Evolutionary conservation across 30 jellyfish, hydroid and myxozoan species (phyloP).

Genomic region (Hydractinia echinata): DNA sequence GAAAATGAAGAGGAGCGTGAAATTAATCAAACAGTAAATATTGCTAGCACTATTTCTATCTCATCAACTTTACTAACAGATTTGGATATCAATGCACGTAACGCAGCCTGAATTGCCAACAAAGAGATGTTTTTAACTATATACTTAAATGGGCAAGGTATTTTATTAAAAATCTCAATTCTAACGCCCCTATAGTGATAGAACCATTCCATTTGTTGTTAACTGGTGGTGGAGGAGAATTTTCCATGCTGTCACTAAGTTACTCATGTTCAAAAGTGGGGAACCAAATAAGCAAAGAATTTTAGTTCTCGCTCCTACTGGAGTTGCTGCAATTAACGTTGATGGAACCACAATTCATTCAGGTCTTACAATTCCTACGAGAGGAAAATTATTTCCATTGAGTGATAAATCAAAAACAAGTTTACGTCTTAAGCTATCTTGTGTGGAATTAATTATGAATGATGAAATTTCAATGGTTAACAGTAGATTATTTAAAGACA

Average conservation of each 20-base stretch:
- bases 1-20: no score
- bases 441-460: constrained; percentile 8
- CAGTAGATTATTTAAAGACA: neutral
- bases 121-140: constrained; percentile 6
- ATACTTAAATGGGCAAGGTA: neutral
- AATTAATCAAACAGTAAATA: neutral
- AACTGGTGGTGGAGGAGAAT: neutral
- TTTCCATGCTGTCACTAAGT: neutral
- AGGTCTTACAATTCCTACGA: constrained; percentile 17
- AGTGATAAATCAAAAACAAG: neutral
- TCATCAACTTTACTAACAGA: neutral
- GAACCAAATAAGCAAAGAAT: neutral
- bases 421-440: constrained; percentile 3
- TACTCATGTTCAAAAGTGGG: neutral
- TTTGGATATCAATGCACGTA: constrained; percentile 2
- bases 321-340: constrained; percentile 35
- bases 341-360: constrained; percentile 40
- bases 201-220: neutral
- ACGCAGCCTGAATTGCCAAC: constrained; percentile 9
- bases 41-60: neutral
- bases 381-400: neutral
- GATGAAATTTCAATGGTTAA: constrained; percentile 41
- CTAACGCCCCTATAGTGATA: neutral
- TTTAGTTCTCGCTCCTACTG: constrained; percentile 31
- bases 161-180: constrained; percentile 6